These are phyloP conservation scores for Etheostoma perlongum DNA, from an alignment of 2,797 vertebrate species.

Conservation along the genomic window DNA sequence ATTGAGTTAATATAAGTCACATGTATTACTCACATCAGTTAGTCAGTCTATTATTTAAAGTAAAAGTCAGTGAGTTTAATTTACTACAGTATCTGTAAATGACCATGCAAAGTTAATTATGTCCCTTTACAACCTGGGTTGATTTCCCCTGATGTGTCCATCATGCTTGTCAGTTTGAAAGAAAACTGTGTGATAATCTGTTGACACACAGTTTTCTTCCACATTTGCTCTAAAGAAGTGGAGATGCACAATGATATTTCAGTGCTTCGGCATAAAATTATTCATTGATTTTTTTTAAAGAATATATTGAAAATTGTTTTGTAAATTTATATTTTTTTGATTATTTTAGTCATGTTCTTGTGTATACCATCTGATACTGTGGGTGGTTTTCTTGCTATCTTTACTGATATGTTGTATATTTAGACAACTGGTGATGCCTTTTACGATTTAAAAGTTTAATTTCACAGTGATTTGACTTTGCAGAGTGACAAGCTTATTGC, in stretches of 20 bases:
- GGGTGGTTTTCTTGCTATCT: neutral
- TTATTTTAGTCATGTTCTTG: neutral
- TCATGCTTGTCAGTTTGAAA: slow-evolving; percentile 14
- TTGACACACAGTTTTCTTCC: neutral
- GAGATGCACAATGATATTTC: neutral
- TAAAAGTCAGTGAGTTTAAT: slow-evolving; percentile 43
- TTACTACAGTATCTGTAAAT: slow-evolving; percentile 14
- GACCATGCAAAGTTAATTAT: slow-evolving; percentile 18
- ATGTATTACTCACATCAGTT: neutral
- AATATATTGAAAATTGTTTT: no score
- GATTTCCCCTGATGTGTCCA: slow-evolving; percentile 1
- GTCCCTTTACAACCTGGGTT: neutral
- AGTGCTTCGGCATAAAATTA: neutral
- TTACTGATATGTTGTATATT: neutral
- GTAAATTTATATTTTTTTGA: no score
- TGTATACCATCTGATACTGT: neutral
- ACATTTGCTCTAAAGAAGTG: neutral
- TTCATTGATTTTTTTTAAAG: no score
- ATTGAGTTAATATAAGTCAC: slow-evolving; percentile 1
- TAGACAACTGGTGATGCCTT: neutral
- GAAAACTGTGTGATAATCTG: neutral
- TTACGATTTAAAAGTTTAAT: neutral
- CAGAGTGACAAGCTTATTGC: neutral
- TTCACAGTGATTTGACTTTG: neutral
- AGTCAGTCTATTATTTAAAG: slow-evolving; percentile 6